A percentile compares a stretch with the other conserved stretches of the same genome.
phyloP scores from a whole-genome alignment of 2,113 vertebrate genomes.

The Petrocephalus microphthalmus region DNA sequence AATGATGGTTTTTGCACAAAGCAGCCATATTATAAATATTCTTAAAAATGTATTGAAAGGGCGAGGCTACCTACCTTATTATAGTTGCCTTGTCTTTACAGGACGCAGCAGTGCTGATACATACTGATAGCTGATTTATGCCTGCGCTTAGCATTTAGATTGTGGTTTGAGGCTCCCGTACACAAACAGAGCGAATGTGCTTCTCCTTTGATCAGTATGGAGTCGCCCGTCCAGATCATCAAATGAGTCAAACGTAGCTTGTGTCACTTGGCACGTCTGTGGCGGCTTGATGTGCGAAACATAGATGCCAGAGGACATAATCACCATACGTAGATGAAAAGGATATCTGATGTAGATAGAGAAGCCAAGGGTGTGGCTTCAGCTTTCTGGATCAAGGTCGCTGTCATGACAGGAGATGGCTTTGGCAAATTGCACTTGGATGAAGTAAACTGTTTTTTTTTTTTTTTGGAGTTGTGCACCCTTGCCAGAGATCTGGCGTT shows the following conservation, averaged over 20 bases:
- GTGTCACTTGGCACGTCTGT: slow-evolving; percentile 47
- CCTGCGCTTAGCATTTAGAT: slow-evolving; percentile 86
- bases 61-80: slow-evolving; percentile 67
- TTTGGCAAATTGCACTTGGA: not conserved
- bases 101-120: slow-evolving; percentile 75
- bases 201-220: slow-evolving; percentile 86
- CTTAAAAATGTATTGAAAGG: not conserved
- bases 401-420: not conserved
- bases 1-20: not conserved
- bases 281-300: slow-evolving; percentile 26
- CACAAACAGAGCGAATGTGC: slow-evolving; percentile 71
- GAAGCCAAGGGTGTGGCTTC: slow-evolving; percentile 24
- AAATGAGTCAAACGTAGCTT: slow-evolving; percentile 82
- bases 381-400: slow-evolving; percentile 14
- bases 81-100: slow-evolving; percentile 62
- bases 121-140: slow-evolving; percentile 78
- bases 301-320: slow-evolving; percentile 31
- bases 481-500: slow-evolving; percentile 48
- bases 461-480: slow-evolving; percentile 26
- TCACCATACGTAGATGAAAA: slow-evolving; percentile 42
- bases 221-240: slow-evolving; percentile 71
- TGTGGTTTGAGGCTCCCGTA: slow-evolving; percentile 78
- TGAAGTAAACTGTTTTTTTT: not conserved
- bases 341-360: slow-evolving; percentile 35
- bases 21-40: not conserved